Percentiles rank a stretch among this genome's conserved stretches.
These are phyloP conservation scores for Lissocephala sabroskyi DNA, from an alignment of 2,888 invertebrate genomes.

Conservation along the genomic window DNA sequence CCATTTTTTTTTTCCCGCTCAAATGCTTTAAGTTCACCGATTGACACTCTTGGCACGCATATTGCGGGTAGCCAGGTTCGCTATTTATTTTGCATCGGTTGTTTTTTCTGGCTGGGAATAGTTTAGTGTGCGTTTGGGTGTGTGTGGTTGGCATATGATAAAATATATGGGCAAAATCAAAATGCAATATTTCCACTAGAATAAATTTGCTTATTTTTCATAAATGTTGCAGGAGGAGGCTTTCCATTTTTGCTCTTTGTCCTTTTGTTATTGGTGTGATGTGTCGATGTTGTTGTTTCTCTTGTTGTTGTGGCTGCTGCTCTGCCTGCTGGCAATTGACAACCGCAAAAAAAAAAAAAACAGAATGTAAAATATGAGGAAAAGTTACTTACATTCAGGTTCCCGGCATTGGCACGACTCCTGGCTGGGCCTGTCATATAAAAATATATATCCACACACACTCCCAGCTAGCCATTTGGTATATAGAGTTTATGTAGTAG, in stretches of 20 bases:
- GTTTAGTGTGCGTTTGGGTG: too few relatives aligned
- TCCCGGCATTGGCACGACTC: not conserved
- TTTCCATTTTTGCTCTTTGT: too few relatives aligned
- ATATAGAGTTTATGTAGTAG: constrained; percentile 1
- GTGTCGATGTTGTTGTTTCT: constrained; percentile 17
- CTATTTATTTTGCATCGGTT: not conserved
- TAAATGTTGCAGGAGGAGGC: constrained; percentile 14
- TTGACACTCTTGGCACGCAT: constrained; percentile 10
- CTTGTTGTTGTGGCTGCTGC: constrained; percentile 14
- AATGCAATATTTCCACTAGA: constrained; percentile 48
- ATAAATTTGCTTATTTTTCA: constrained; percentile 41
- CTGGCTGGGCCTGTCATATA: not conserved
- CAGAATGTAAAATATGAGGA: constrained; percentile 54
- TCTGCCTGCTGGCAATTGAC: constrained; percentile 51
- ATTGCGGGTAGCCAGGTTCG: not conserved
- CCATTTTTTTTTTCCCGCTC: constrained; percentile 17
- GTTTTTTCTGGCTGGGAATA: too few relatives aligned
- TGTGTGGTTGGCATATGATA: too few relatives aligned
- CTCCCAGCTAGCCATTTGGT: constrained; percentile 13
- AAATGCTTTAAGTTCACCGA: not conserved
- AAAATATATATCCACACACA: constrained; percentile 15
- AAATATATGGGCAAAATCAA: constrained; percentile 26
- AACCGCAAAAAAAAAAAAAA: constrained; percentile 44
- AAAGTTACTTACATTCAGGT: constrained; percentile 29
- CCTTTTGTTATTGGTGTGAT: too few relatives aligned